These are phyloP conservation scores for Sarcophaga bullata DNA, from an alignment of 1,140 invertebrate genomes.

Conservation along the genomic window DNA sequence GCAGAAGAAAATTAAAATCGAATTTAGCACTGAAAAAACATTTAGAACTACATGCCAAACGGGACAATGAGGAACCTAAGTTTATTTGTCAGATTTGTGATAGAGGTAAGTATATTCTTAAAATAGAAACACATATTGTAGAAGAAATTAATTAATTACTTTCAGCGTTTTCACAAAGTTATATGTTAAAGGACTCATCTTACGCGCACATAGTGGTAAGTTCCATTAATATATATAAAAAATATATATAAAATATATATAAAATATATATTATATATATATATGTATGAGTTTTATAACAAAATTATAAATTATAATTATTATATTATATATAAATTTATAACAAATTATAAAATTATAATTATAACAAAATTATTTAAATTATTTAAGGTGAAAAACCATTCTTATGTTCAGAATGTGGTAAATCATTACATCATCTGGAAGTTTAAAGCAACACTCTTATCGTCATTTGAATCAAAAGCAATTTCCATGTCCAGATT, in stretches of 20 bases:
- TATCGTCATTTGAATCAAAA: constrained; percentile 7
- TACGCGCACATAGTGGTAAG: constrained; percentile 68
- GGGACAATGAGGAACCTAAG: not conserved
- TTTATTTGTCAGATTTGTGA: constrained; percentile 29
- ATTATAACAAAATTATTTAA: not conserved
- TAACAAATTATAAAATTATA: no score
- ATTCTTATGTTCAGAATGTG: constrained; percentile 73
- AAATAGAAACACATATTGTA: not conserved
- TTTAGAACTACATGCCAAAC: constrained; percentile 10
- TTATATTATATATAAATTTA: not conserved
- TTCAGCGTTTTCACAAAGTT: constrained; percentile 66
- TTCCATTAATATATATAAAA: not conserved
- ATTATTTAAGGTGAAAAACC: constrained; percentile 69
- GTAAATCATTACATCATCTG: constrained; percentile 68
- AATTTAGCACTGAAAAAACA: constrained; percentile 6
- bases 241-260: not conserved
- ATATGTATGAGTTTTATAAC: not conserved
- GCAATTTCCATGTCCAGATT: constrained; percentile 13
- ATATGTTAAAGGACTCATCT: constrained; percentile 69
- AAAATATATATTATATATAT: not conserved
- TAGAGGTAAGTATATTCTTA: constrained; percentile 1
- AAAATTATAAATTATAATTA: no score
- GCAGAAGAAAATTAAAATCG: constrained; percentile 19
- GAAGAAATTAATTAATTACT: not conserved
- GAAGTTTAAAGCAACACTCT: constrained; percentile 33